Evolutionary conservation across 2,888 invertebrate genomes (phyloP), one percentile per base, ranked within the genome.

Genomic region (Leucania comma): DNA sequence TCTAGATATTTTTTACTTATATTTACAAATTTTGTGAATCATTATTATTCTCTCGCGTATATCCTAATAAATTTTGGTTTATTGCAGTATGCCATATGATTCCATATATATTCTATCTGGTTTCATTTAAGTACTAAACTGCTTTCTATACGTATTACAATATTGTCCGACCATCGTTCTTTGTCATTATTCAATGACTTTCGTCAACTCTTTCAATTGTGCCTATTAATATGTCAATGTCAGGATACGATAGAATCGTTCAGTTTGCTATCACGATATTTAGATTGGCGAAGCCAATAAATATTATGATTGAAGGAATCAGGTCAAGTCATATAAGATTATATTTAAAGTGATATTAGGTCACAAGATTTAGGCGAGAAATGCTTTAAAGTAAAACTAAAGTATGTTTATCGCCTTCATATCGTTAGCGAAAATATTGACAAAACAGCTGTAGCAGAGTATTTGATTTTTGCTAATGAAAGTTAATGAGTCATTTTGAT

Each of bases 221-320:
- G 3, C 56, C 14, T 56, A 17, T 26, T 51, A 12, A 14, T 50
- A 24, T 48, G n/a, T 48, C 17, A 20, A 4, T 51, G 9, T 32
- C 24, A 17, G 17, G n/a, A 54, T 10, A 26, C 35, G 22, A 4
- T 38, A 54, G 4, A 6, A 48, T 26, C 10, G 22, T 10, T 63
- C 14, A 32, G 57, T 48, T n/a, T 42, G n/a, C 57, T 12, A 58
- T 42, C 14, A 26, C 26, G n/a, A 67, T 32, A 20, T 57, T 60
- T 17, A 60, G 42, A 57, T 68, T 75, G 56, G 46, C 68, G 50
- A 14, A 24, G 42, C 38, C 35, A 58, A 50, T 58, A 42, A 59
- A 63, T 26, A 35, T 58, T 53, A 22, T 65, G 51, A 75, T 76
- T 72, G 78, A 76, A 72, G 54, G 61, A 76, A 62, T 72, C 24